Evolutionary conservation across 2,797 vertebrate species (phyloP).

Genomic region (Sebastes vulpes): DNA sequence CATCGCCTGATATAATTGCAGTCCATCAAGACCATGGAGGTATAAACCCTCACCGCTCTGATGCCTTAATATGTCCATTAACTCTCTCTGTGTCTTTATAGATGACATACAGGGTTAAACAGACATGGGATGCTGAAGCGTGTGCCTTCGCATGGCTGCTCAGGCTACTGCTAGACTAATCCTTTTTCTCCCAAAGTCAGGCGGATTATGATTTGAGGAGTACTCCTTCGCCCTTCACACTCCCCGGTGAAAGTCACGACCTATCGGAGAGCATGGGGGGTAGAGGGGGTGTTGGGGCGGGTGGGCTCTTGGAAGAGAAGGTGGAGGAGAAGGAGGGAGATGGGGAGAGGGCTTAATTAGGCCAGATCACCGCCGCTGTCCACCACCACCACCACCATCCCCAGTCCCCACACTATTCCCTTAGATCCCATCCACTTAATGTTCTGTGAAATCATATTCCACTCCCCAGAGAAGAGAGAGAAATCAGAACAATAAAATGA

Average conservation of each 20-base stretch:
- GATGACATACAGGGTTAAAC: constrained; percentile 42
- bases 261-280: constrained; percentile 30
- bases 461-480: constrained; percentile 66
- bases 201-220: constrained; percentile 70
- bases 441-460: constrained; percentile 82
- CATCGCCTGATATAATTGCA: constrained; percentile 5
- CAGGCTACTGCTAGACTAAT: constrained; percentile 53
- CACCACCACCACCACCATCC: constrained; percentile 27
- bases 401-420: constrained; percentile 62
- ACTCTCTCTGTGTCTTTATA: background rate
- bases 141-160: constrained; percentile 35
- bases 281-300: constrained; percentile 1
- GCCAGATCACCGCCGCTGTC: constrained; percentile 61
- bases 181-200: constrained; percentile 69
- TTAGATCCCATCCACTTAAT: constrained; percentile 81
- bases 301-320: background rate
- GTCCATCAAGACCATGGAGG: background rate
- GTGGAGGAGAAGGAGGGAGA: constrained; percentile 4
- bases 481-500: constrained; percentile 77
- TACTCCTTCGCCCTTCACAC: constrained; percentile 73
- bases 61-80: constrained; percentile 26
- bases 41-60: constrained; percentile 17
- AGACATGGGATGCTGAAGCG: constrained; percentile 21
- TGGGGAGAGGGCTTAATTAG: constrained; percentile 75
- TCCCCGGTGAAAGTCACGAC: constrained; percentile 74